Percentiles rank a stretch among this genome's conserved stretches.
phyloP scores from a whole-genome alignment of 53 echinoderm and acorn worm genomes.

The Apostichopus leukothele region DNA sequence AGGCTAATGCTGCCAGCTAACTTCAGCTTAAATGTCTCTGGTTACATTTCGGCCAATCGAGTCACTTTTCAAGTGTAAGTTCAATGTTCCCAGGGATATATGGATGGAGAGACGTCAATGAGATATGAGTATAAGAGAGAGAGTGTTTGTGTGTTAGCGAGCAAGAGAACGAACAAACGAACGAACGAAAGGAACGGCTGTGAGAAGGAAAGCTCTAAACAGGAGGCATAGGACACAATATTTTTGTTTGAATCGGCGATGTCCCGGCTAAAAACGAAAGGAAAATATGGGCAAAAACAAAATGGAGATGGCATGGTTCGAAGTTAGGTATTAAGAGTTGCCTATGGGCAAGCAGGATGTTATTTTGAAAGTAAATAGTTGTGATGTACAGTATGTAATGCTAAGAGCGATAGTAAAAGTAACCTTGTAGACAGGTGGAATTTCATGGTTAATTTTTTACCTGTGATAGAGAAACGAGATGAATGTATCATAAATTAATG shows the following conservation, averaged over 20 bases:
- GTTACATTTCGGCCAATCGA: conserved; percentile 19
- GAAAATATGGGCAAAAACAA: too few species aligned
- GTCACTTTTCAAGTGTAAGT: conserved; percentile 20
- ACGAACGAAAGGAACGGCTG: too few species aligned
- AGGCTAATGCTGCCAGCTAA: conserved; percentile 22
- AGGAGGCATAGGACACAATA: too few species aligned
- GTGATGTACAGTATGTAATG: neutral
- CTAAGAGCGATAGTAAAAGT: neutral
- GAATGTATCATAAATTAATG: too few species aligned
- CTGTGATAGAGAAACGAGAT: neutral
- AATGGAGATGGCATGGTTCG: neutral
- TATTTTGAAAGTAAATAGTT: neutral
- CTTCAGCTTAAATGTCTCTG: conserved; percentile 9
- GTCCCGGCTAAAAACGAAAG: too few species aligned
- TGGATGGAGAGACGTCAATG: too few species aligned
- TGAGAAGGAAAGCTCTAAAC: too few species aligned
- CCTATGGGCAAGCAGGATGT: neutral
- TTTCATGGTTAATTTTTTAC: neutral
- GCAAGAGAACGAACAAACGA: neutral
- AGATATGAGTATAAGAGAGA: neutral
- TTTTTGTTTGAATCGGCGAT: too few species aligned
- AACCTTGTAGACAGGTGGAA: neutral
- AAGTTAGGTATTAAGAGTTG: neutral
- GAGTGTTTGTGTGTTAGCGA: neutral
- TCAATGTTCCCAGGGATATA: neutral